Base-by-base conservation (phyloP, 2,113 vertebrate genomes). In the Rhagologus leucostigma region DNA sequence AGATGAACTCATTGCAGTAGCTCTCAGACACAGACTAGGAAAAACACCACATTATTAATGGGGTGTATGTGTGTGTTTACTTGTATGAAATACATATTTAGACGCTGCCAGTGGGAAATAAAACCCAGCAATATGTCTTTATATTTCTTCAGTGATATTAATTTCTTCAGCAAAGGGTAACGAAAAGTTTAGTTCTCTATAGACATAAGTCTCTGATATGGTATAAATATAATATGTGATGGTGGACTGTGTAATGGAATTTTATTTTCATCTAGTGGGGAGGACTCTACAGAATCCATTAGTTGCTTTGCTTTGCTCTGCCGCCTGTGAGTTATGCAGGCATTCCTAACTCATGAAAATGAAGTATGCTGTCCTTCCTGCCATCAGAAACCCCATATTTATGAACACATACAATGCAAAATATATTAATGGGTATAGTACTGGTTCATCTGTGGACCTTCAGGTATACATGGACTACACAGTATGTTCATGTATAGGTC, bases 321-420 rank as follows among this genome's bases (percentile, higher is more conserved):
- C 89, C 97, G 95, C 95, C 83, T 90, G 83, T 97, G 96, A 96
- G 87, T 96, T 96, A 95, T 96, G 85, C 59, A 95, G 64, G 95
- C 88, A 92, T 96, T 97, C 95, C 90, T 94, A 97, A 97, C 96
- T 97, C 96, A 95, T 95, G 77, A 96, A 95, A 97, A 96, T 96
- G 90, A 97, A 96, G 79, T 91, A 92, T 95, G 62, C 41, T 87
- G 92, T 92, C 88, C 65, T 96, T 95, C 57, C 37, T 7, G 7
- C 87, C 81, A 90, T 93, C 81, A 91, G 71, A 95, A 95, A 90
- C 55, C 71, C 78, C 74, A 27, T 95, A 96, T 95, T 96, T 96
- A 96, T 93, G 93, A 97, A 95, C 49, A 85, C 6, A 77, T 35
- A 82, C 83, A 94, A 76, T 64, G 37, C 62, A 94, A 81, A 97